Conservation (phyloP, 1,140 invertebrate species). For the Drosophila oshimai region DNA sequence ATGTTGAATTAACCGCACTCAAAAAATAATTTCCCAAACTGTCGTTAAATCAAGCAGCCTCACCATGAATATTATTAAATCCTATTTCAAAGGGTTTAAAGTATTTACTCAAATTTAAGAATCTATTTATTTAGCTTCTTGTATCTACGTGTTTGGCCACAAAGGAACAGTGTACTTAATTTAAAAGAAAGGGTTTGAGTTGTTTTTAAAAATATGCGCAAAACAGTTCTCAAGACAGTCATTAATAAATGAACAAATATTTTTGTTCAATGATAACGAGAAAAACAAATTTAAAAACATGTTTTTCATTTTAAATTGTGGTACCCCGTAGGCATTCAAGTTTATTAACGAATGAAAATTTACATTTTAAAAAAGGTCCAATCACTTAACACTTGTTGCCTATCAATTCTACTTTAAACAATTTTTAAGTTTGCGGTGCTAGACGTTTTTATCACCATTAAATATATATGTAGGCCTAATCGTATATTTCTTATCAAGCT, state of each 20-base stretch:
- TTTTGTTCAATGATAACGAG: background rate
- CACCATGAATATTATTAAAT: no score
- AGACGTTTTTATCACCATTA: constrained; percentile 14
- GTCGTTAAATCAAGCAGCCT: no score
- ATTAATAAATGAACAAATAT: background rate
- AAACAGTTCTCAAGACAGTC: no score
- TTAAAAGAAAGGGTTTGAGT: background rate
- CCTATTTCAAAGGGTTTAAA: no score
- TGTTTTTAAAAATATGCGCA: background rate
- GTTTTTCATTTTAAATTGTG: background rate
- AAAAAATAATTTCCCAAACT: background rate
- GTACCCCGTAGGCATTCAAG: background rate
- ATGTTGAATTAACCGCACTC: background rate
- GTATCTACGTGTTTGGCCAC: background rate
- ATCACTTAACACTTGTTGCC: no score
- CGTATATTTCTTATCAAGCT: constrained; percentile 23
- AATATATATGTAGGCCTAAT: background rate
- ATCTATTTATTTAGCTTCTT: no score
- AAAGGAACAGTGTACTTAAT: background rate
- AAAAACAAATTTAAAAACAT: background rate
- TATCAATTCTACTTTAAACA: no score
- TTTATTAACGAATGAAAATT: background rate
- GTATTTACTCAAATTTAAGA: no score
- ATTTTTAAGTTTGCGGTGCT: background rate
- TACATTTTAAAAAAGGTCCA: no score